These are phyloP conservation scores for Gyps fulvus DNA, from an alignment of 2,113 vertebrate genomes.

Conservation along the genomic window DNA sequence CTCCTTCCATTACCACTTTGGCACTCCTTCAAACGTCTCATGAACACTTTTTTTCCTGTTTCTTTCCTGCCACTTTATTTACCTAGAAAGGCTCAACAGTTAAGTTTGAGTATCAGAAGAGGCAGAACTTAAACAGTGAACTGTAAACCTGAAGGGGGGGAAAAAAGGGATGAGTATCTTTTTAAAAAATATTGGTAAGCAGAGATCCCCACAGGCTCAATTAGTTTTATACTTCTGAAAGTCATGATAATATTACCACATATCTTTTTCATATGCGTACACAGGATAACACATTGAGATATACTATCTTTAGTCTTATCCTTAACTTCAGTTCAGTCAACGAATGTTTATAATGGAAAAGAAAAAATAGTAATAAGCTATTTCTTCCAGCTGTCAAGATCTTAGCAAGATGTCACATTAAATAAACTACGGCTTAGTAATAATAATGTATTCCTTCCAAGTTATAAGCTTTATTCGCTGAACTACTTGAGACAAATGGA, in stretches of 20 bases:
- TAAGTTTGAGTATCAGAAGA: background rate
- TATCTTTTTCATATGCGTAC: background rate
- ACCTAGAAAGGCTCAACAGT: background rate
- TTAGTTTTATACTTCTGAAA: background rate
- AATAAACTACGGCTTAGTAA: background rate
- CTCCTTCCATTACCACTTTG: background rate
- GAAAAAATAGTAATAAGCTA: background rate
- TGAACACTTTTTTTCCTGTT: background rate
- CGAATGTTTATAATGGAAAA: background rate
- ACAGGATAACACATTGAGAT: background rate
- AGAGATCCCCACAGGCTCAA: background rate
- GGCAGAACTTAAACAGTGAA: background rate
- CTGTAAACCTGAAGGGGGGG: background rate
- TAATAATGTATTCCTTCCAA: background rate
- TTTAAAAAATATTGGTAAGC: background rate
- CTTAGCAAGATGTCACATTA: background rate
- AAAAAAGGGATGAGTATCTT: background rate
- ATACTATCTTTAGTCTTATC: background rate
- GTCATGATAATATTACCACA: background rate
- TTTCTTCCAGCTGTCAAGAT: background rate
- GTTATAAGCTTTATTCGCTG: background rate
- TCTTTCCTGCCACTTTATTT: background rate
- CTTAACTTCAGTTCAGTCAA: background rate
- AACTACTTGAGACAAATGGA: background rate
- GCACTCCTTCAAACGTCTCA: background rate